These are phyloP conservation scores for Echiichthys vipera DNA, from an alignment of 2,797 vertebrate genomes.

Conservation along the genomic window DNA sequence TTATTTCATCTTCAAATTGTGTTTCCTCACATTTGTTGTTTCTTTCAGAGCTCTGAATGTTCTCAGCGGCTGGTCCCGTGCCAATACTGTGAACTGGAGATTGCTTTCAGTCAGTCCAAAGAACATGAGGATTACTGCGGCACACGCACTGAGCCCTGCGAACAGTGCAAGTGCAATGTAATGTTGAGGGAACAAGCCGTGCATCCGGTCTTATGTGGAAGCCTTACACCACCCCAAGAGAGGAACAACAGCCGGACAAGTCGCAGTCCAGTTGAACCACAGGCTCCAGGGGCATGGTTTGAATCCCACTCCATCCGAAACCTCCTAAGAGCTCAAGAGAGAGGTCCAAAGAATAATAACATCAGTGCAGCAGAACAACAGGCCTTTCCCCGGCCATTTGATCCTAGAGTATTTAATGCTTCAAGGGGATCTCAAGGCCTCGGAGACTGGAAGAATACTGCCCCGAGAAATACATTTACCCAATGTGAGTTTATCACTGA, in stretches of 20 bases:
- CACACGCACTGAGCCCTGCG: conserved; percentile 92
- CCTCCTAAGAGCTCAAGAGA: conserved; percentile 77
- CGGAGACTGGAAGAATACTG: conserved; percentile 71
- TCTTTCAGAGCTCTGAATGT: conserved; percentile 83
- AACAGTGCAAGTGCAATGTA: conserved; percentile 87
- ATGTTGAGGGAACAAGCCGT: conserved; percentile 89
- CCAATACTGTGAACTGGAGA: conserved; percentile 93
- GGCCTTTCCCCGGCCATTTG: conserved; percentile 68
- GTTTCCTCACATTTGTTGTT: not conserved
- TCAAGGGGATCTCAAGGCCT: conserved; percentile 63
- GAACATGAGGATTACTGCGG: conserved; percentile 96
- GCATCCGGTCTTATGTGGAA: conserved; percentile 89
- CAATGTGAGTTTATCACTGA: conserved; percentile 72
- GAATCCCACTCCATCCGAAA: conserved; percentile 79
- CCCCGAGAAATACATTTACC: conserved; percentile 75
- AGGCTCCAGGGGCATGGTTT: conserved; percentile 76
- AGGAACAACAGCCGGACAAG: conserved; percentile 72
- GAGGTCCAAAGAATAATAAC: conserved; percentile 75
- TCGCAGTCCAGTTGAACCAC: conserved; percentile 63
- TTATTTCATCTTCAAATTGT: not conserved
- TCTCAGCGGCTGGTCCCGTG: conserved; percentile 89
- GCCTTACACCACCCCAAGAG: conserved; percentile 74
- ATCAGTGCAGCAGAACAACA: conserved; percentile 70
- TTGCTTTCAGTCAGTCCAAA: conserved; percentile 88
- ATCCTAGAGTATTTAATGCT: conserved; percentile 71